phyloP scores from a whole-genome alignment of 2,797 vertebrate species.

The Rhinophrynus dorsalis region DNA sequence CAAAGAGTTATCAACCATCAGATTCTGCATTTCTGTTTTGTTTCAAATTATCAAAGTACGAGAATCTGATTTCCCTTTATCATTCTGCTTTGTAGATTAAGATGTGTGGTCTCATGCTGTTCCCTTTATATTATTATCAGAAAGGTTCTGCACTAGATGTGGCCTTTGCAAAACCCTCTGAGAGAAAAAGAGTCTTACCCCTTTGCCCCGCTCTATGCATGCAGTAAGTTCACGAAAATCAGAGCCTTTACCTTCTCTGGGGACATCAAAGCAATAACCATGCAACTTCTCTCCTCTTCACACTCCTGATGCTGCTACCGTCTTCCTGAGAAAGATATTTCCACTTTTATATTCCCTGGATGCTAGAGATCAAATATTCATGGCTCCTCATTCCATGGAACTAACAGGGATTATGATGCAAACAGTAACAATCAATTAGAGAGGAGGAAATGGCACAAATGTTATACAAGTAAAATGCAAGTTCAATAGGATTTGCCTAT shows the following conservation, averaged over 20 bases:
- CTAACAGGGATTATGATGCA: slow-evolving; percentile 11
- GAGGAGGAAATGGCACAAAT: no score
- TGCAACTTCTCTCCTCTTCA: slow-evolving; percentile 40
- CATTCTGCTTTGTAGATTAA: slow-evolving; percentile 10
- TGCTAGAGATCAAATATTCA: slow-evolving; percentile 42
- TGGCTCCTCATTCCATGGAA: slow-evolving; percentile 20
- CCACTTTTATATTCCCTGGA: slow-evolving; percentile 40
- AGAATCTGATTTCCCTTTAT: neutral
- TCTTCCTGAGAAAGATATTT: slow-evolving; percentile 34
- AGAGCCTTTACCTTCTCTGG: slow-evolving; percentile 18
- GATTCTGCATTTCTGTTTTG: neutral
- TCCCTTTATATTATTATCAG: slow-evolving; percentile 30
- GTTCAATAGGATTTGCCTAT: no score
- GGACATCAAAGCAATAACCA: slow-evolving; percentile 43
- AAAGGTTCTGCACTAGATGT: slow-evolving; percentile 10
- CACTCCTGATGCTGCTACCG: slow-evolving; percentile 40
- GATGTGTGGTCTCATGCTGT: slow-evolving; percentile 16
- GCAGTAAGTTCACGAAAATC: slow-evolving; percentile 18
- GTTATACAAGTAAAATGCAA: no score
- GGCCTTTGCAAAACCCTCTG: slow-evolving; percentile 34
- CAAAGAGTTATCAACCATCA: neutral
- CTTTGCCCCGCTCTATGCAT: slow-evolving; percentile 7
- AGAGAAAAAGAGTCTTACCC: neutral
- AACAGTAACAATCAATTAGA: slow-evolving; percentile 2
- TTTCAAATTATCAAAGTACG: neutral